phyloP scores from a whole-genome alignment of 2,888 invertebrate species.

The Alloscopus bannaensis region DNA sequence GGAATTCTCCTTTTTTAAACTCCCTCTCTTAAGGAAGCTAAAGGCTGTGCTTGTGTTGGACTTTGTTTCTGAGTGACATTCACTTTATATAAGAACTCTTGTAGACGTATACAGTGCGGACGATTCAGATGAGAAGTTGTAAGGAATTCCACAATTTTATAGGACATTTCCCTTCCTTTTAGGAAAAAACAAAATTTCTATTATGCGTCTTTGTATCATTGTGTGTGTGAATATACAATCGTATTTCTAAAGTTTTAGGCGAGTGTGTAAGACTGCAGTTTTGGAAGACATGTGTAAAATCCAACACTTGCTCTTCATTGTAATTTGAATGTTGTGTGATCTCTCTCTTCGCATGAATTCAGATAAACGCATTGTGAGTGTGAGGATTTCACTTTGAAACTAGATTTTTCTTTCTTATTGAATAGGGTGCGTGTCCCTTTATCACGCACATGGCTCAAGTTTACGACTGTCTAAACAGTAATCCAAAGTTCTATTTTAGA shows the following conservation, averaged over 20 bases:
- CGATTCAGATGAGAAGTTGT: not conserved
- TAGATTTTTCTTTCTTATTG: too few relatives aligned
- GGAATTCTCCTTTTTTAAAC: not conserved
- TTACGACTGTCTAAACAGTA: too few relatives aligned
- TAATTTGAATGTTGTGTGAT: conserved; percentile 24
- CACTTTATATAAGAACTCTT: not conserved
- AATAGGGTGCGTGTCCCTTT: too few relatives aligned
- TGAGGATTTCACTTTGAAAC: too few relatives aligned
- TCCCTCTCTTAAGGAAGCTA: not conserved
- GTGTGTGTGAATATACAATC: too few relatives aligned
- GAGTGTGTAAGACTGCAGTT: too few relatives aligned
- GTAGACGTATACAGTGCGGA: not conserved
- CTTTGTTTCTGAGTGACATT: conserved; percentile 3
- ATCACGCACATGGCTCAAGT: too few relatives aligned
- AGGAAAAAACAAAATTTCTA: too few relatives aligned
- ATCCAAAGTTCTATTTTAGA: too few relatives aligned
- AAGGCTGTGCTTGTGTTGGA: not conserved
- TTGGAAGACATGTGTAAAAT: conserved; percentile 50
- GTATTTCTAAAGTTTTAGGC: too few relatives aligned
- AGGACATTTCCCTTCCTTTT: not conserved
- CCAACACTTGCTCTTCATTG: conserved; percentile 29
- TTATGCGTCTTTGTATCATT: too few relatives aligned
- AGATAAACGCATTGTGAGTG: conserved; percentile 35
- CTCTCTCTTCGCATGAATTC: conserved; percentile 38
- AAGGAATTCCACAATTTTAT: conserved; percentile 6